Evolutionary conservation across 2,797 vertebrate species (phyloP), one percentile per base, ranked within the genome.

Genomic region (Oreochromis mossambicus): DNA sequence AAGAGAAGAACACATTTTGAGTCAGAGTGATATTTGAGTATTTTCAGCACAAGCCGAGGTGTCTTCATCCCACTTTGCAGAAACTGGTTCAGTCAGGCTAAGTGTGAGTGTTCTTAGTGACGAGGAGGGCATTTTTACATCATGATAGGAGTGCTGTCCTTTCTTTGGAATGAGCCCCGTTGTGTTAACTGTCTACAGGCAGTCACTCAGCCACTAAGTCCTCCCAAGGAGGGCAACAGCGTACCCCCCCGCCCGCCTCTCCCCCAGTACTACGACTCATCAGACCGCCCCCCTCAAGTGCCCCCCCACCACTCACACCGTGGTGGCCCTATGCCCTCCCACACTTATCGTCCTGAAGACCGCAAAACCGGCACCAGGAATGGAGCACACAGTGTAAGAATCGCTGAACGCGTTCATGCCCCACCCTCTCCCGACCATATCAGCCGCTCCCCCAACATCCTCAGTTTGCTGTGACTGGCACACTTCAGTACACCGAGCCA

Each of bases 171-270:
- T 92, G 77, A 93, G 46, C 76, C 26, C 29, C 8, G 14, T 73
- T 92, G 51, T 94, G 73, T 86, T 87, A 26, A 77, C 78, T 88
- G 85, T 94, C 84, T 86, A 88, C 94, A 95, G 94, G 86, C 92
- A 81, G 89, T 90, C 85, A 82, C 70, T 81, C 91, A 86, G 84
- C 90, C 90, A 0, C 97, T 97, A 94, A 96, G 95, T 96, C 97
- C 97, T 94, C 97, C 95, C 92, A 96, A 97, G 95, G 97, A 97
- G 96, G 97, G 97, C 87, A 96, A 97, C 95, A 91, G 95, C 87
- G 96, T 96, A 92, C 98, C 98, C 95, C 97, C 98, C 86, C 97
- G 97, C 93, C 98, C 98, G 84, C 98, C 98, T 94, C 97, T 98
- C 88, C 98, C 98, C 94, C 97, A 98, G 93, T 97, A 97, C 95